These are phyloP conservation scores for Elanus axillaris DNA, from an alignment of 2,113 vertebrate species.

Conservation along the genomic window DNA sequence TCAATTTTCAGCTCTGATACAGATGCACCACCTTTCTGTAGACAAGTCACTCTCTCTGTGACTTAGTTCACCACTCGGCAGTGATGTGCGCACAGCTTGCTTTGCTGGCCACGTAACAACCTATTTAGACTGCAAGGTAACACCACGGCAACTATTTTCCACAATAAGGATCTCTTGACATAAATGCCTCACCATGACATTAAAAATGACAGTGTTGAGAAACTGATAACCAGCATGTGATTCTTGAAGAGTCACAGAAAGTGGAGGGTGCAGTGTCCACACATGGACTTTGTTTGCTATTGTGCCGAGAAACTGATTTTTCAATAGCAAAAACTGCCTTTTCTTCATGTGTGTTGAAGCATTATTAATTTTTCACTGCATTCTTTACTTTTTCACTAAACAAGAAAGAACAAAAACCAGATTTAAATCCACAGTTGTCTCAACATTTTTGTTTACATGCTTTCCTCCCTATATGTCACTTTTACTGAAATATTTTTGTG, in stretches of 20 bases:
- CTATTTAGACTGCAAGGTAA: not conserved
- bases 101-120: not conserved
- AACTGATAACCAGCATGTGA: not conserved
- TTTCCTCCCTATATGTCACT: not conserved
- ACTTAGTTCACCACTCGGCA: not conserved
- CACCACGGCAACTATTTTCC: not conserved
- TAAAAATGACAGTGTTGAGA: conserved; percentile 1
- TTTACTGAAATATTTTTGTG: not conserved
- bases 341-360: not conserved
- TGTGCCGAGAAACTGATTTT: not conserved
- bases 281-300: not conserved
- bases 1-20: not conserved
- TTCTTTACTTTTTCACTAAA: not conserved
- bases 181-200: not conserved
- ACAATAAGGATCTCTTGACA: not conserved
- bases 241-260: not conserved
- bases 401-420: not conserved
- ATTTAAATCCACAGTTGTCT: not conserved
- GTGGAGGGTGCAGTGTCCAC: not conserved
- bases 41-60: not conserved
- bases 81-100: not conserved
- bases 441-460: not conserved
- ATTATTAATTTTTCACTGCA: not conserved
- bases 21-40: not conserved
- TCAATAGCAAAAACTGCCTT: not conserved